Evolutionary conservation across 2,113 vertebrate genomes (phyloP).

Genomic region (Rhinoptilus africanus): DNA sequence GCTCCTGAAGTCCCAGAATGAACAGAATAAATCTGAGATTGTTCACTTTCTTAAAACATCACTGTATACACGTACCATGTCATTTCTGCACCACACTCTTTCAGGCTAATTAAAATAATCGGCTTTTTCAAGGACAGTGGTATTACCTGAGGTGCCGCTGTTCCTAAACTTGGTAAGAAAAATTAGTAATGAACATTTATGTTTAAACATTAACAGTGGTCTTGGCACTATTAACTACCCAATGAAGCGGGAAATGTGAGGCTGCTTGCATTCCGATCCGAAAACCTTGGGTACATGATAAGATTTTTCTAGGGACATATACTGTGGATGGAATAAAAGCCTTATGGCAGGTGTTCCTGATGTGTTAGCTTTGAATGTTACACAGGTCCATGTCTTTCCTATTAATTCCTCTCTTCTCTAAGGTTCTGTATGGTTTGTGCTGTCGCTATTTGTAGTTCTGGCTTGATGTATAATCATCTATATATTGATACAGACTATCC

Average conservation of each 20-base stretch:
- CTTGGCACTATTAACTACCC: not conserved
- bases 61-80: not conserved
- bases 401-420: not conserved
- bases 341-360: not conserved
- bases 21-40: not conserved
- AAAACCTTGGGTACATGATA: rapidly evolving
- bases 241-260: not conserved
- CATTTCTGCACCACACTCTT: not conserved
- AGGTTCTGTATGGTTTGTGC: not conserved
- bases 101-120: not conserved
- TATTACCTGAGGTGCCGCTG: not conserved
- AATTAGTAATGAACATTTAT: not conserved
- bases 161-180: not conserved
- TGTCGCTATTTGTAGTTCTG: not conserved
- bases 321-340: not conserved
- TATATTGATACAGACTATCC: not conserved
- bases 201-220: not conserved
- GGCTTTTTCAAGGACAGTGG: not conserved
- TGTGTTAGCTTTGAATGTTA: not conserved
- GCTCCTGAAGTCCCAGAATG: not conserved
- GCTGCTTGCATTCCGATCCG: not conserved
- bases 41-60: not conserved
- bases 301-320: not conserved
- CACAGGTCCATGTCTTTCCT: not conserved
- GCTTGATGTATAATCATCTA: not conserved